A percentile compares a stretch with the other conserved stretches of the same genome.
Conservation (phyloP, 2,888 invertebrate species). For the Teinopalpus imperialis region DNA sequence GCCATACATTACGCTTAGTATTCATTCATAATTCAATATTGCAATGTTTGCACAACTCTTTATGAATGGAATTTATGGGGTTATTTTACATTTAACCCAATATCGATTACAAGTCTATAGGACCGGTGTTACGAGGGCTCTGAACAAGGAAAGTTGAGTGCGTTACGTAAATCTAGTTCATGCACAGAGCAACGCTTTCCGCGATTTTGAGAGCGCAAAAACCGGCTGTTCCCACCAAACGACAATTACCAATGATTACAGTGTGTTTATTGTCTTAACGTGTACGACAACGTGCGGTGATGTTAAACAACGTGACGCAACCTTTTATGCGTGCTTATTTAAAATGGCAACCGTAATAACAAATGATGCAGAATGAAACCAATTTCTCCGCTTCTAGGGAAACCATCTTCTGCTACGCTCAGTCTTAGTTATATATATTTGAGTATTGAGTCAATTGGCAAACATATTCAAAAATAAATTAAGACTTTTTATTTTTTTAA, state of each 20-base stretch:
- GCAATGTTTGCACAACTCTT: no score
- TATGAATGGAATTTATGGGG: neutral
- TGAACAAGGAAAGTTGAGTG: constrained; percentile 55
- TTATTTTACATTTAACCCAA: neutral
- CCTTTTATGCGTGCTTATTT: constrained; percentile 7
- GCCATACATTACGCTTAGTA: no score
- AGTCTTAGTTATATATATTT: no score
- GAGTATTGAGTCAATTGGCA: no score
- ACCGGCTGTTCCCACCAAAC: constrained; percentile 59
- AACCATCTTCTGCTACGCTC: no score
- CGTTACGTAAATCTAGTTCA: constrained; percentile 72
- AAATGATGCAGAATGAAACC: constrained; percentile 8
- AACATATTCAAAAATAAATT: no score
- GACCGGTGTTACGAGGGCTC: constrained; percentile 33
- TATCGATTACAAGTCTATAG: neutral
- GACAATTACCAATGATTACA: constrained; percentile 63
- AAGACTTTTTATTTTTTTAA: no score
- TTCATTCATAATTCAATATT: no score
- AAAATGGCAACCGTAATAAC: constrained; percentile 4
- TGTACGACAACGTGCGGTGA: constrained; percentile 52
- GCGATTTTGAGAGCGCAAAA: constrained; percentile 48
- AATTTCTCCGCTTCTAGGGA: no score
- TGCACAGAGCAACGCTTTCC: constrained; percentile 36
- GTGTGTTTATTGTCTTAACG: constrained; percentile 58
- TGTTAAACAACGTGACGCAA: constrained; percentile 50